These are phyloP conservation scores for Sceliomorpha sp. DNA, from an alignment of 2,888 invertebrate genomes.

Conservation along the genomic window DNA sequence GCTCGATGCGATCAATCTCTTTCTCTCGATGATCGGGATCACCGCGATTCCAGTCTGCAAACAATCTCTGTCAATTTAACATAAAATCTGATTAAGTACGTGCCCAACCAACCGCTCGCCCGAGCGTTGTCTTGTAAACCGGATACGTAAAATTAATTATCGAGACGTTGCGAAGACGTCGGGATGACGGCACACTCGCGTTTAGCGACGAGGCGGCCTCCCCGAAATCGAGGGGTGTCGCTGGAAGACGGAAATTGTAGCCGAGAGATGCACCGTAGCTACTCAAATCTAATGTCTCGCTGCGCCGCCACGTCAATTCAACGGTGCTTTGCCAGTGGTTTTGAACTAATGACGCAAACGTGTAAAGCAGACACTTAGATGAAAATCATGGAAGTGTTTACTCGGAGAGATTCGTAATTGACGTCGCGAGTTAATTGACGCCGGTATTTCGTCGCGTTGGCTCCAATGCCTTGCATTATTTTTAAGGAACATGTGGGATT, in stretches of 20 bases:
- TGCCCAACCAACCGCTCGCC: conserved; percentile 41
- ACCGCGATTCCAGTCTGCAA: conserved; percentile 59
- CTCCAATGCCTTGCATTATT: background rate
- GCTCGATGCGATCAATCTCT: conserved; percentile 53
- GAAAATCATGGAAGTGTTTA: conserved; percentile 14
- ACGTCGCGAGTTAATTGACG: conserved; percentile 2
- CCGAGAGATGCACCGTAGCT: conserved; percentile 60
- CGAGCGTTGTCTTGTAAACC: conserved; percentile 47
- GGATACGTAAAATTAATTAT: conserved; percentile 59
- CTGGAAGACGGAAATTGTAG: conserved; percentile 68
- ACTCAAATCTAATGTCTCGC: conserved; percentile 62
- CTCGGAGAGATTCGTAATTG: conserved; percentile 5
- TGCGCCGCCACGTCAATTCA: conserved; percentile 61
- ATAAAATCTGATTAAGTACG: conserved; percentile 59
- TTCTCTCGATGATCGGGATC: conserved; percentile 51
- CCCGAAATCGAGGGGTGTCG: conserved; percentile 31
- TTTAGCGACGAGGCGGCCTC: conserved; percentile 60
- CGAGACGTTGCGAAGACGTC: conserved; percentile 53
- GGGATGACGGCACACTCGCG: conserved; percentile 33
- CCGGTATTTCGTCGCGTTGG: background rate
- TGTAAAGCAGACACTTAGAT: conserved; percentile 20
- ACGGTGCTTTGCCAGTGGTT: conserved; percentile 68
- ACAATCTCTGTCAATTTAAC: conserved; percentile 77
- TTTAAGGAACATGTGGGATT: too few relatives aligned
- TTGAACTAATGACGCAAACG: conserved; percentile 76